Evolutionary conservation across 2,113 vertebrate genomes (phyloP).

Genomic region (Leptodactylus fuscus): DNA sequence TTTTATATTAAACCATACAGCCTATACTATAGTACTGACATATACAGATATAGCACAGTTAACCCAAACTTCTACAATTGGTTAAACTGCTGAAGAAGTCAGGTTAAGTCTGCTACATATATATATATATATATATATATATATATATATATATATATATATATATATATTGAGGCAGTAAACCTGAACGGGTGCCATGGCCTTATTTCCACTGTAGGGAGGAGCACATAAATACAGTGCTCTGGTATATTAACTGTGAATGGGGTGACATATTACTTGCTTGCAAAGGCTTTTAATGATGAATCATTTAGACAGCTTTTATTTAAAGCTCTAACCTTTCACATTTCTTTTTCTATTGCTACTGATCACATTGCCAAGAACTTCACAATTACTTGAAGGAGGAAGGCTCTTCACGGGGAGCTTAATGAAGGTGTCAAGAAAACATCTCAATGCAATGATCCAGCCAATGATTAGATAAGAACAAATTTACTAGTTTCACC

Average conservation of each 20-base stretch:
- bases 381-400: background rate
- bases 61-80: too few species aligned
- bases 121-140: too few species aligned
- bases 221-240: background rate
- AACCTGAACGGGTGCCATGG: background rate
- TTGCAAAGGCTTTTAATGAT: background rate
- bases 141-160: too few species aligned
- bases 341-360: background rate
- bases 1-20: too few species aligned
- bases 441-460: background rate
- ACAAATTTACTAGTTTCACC: background rate
- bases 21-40: too few species aligned
- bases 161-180: background rate
- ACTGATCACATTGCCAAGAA: background rate
- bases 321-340: constrained; percentile 18
- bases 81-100: too few species aligned
- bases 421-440: background rate
- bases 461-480: background rate
- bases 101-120: too few species aligned
- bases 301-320: constrained; percentile 44
- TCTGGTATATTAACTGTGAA: constrained; percentile 33
- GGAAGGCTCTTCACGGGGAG: background rate
- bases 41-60: too few species aligned
- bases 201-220: background rate
- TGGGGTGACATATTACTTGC: constrained; percentile 11